phyloP scores from a whole-genome alignment of 2,113 vertebrate genomes.

The rat (Rattus norvegicus) region GRCr8 NC_086020.1:137845501-137846000 shows the following conservation, averaged over 20 bases:
- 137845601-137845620: background rate
- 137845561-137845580: background rate
- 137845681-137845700: background rate
- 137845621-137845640: background rate
- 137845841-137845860: background rate
- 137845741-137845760: too few species aligned
- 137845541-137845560: background rate
- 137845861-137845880: background rate
- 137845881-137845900: background rate
- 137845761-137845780: background rate
- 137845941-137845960: background rate
- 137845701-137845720: background rate
- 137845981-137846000: background rate
- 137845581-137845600: accelerated
- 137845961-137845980: background rate
- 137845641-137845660: background rate
- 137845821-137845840: background rate
- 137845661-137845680: background rate
- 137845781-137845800: background rate
- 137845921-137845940: background rate
- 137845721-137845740: background rate
- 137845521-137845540: background rate
- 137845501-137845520: background rate
- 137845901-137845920: accelerated
- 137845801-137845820: background rate